Conservation (phyloP, 2,113 vertebrate genomes). For the Bos indicus region DNA sequence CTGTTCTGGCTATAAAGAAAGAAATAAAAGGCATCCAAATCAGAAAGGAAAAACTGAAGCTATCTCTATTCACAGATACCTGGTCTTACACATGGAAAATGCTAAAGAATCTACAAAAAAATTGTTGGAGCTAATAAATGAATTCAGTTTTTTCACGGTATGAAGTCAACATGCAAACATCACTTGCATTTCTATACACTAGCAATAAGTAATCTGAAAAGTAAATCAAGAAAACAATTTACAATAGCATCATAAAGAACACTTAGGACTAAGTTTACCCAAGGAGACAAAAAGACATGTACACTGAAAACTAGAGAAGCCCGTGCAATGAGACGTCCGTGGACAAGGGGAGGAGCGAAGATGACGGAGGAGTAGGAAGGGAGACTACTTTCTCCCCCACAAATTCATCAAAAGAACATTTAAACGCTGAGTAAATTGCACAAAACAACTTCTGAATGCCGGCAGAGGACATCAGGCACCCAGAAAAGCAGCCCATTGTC, state of each 20-base stretch:
- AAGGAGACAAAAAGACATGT: background rate
- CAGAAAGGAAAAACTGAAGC: background rate
- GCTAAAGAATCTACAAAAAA: background rate
- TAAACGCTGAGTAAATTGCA: too few relatives aligned
- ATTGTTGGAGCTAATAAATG: background rate
- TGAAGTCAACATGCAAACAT: background rate
- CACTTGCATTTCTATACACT: background rate
- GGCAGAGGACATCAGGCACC: too few relatives aligned
- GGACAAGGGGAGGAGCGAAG: too few relatives aligned
- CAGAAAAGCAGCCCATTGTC: too few relatives aligned
- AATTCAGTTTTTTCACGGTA: background rate
- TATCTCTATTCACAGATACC: background rate
- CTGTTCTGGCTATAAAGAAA: background rate
- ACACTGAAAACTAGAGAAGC: background rate
- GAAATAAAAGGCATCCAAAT: background rate
- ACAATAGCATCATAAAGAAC: background rate
- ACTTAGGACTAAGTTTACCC: background rate
- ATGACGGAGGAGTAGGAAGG: too few relatives aligned
- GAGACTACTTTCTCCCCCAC: too few relatives aligned
- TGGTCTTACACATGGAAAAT: background rate
- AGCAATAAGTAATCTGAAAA: background rate
- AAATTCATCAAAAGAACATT: too few relatives aligned
- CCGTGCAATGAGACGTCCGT: accelerated
- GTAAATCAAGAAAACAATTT: background rate
- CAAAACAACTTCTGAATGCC: too few relatives aligned